Evolutionary conservation across 2,113 vertebrate species (phyloP), one percentile per base, ranked within the genome.

Genomic region (Rissa tridactyla): DNA sequence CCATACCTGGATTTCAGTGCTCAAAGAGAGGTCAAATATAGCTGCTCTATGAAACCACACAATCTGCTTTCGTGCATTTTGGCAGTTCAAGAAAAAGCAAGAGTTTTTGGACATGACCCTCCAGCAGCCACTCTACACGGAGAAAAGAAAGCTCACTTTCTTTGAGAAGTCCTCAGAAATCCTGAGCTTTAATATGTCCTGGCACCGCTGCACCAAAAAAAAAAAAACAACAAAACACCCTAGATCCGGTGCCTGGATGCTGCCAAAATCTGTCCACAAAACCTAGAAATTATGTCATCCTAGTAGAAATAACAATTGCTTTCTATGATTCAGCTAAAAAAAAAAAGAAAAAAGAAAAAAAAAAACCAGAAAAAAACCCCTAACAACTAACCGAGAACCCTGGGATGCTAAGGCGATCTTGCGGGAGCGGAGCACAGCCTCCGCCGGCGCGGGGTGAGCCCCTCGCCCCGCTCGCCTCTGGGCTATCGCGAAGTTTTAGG

Each of bases 201-300:
- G 93, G 80, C 77, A 92, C 5, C 3, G 15, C 27, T 26, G n/a
- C n/a, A 79, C 38, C 46, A 72, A 71, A 85, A 94, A 30, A 47
- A 44, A 11, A 47, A 38, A 30, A 22, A 15, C 36, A 25, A 36
- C 22, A 38, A 62, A 38, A 40, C 42, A 42, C 15, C 34, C 85
- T 36, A 68, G 44, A 81, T 82, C 69, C 9, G 4, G 73, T 75
- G 92, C 29, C 64, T 38, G 36, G 17, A 6, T 52, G 77, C 80
- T 95, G 95, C 86, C 80, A 94, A 79, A 58, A 46, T 82, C 71
- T 88, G 75, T 61, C 68, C 68, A 69, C 69, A 87, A 93, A 95
- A 84, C 72, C 86, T 88, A 91, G 90, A 93, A 94, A 91, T 94
- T 83, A 87, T 94, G 80, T 90, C 86, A 95, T 82, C 69, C 36